Conservation (phyloP, 2,113 vertebrate species). For the Lanius collurio region DNA sequence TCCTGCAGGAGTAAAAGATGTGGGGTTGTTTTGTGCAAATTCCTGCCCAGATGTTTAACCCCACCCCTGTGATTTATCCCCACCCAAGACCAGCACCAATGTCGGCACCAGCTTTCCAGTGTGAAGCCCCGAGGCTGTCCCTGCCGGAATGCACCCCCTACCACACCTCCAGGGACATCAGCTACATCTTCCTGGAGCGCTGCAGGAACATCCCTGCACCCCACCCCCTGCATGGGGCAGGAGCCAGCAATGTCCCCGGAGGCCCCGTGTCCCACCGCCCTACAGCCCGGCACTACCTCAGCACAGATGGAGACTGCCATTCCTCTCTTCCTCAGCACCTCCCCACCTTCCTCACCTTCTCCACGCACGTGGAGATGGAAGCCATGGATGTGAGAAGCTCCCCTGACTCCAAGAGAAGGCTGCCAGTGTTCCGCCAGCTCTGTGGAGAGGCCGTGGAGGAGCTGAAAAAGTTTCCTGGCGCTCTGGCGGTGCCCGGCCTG, state of each 20-base stretch:
- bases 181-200: slow-evolving; percentile 25
- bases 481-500: not conserved
- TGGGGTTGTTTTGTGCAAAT: rapidly evolving
- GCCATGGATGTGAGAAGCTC: not conserved
- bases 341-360: not conserved
- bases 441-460: not conserved
- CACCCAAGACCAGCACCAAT: not conserved
- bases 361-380: not conserved
- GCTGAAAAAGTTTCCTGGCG: not conserved
- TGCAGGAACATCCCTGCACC: not conserved
- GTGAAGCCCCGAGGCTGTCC: not conserved
- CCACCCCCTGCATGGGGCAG: rapidly evolving
- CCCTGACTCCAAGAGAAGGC: not conserved
- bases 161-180: slow-evolving; percentile 10
- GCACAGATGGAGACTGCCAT: not conserved
- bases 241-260: not conserved
- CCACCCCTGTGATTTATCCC: not conserved
- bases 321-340: rapidly evolving
- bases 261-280: not conserved
- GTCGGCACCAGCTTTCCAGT: not conserved
- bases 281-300: not conserved
- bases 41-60: not conserved
- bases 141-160: rapidly evolving
- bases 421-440: slow-evolving; percentile 30
- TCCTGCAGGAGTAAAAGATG: rapidly evolving